A percentile compares a stretch with the other conserved stretches of the same genome.
Evolutionary conservation across 2,797 vertebrate genomes (phyloP).

Genomic region (Harpagifer antarcticus): DNA sequence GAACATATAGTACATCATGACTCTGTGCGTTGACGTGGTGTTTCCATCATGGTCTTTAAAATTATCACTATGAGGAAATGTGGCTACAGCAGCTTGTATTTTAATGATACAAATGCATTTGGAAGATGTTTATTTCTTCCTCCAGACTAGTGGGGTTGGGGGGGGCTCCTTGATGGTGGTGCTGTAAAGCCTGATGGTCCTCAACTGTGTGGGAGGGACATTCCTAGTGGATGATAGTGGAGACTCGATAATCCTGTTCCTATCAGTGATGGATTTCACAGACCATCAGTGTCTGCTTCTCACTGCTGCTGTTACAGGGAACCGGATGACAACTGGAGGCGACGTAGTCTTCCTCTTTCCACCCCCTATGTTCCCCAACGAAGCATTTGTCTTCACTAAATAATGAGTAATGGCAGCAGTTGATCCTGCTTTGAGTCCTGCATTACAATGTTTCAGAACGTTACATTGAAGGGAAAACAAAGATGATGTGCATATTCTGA

Average conservation of each 20-base stretch:
- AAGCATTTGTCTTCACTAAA: constrained; percentile 21
- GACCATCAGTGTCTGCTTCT: constrained; percentile 62
- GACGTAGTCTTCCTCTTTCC: constrained; percentile 45
- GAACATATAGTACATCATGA: constrained; percentile 43
- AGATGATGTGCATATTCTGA: constrained; percentile 1
- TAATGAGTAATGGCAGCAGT: constrained; percentile 29
- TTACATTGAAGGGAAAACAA: constrained; percentile 47
- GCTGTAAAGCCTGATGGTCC: constrained; percentile 42
- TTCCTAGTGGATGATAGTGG: constrained; percentile 71
- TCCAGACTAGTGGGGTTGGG: constrained; percentile 13
- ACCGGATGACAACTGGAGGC: constrained; percentile 58
- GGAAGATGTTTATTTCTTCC: constrained; percentile 35
- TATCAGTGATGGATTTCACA: constrained; percentile 78
- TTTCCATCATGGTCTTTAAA: constrained; percentile 46
- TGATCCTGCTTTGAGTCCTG: constrained; percentile 43
- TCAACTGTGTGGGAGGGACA: constrained; percentile 70
- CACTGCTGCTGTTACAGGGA: constrained; percentile 38
- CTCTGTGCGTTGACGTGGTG: constrained; percentile 13
- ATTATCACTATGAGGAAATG: constrained; percentile 29
- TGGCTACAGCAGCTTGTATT: background rate
- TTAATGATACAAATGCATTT: background rate
- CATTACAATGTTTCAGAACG: constrained; percentile 27
- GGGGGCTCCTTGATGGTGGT: constrained; percentile 36
- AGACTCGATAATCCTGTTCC: constrained; percentile 65
- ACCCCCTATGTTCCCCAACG: constrained; percentile 14